Conservation (phyloP, 2,888 invertebrate genomes). For the Spodoptera littoralis region DNA sequence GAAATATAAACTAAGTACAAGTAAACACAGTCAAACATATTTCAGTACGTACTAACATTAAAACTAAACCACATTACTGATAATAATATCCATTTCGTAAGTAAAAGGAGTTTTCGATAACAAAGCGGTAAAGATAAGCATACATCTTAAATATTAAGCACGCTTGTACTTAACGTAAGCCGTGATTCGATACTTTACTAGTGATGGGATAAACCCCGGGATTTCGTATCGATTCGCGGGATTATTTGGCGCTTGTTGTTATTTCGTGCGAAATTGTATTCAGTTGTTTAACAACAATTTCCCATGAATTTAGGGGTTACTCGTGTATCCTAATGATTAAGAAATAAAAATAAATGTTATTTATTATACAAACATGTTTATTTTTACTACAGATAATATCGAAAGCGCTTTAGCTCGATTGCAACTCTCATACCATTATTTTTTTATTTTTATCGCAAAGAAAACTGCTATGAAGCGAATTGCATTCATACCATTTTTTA, state of each 20-base stretch:
- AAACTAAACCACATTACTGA: conserved; percentile 15
- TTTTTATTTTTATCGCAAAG: too few relatives aligned
- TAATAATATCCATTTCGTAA: conserved; percentile 32
- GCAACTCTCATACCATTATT: too few relatives aligned
- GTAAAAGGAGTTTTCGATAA: conserved; percentile 42
- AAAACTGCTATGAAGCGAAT: neutral
- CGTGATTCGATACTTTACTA: conserved; percentile 43
- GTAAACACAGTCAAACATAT: conserved; percentile 3
- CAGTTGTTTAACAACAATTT: neutral
- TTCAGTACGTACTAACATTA: conserved; percentile 9
- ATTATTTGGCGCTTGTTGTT: conserved; percentile 4
- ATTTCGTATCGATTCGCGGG: conserved; percentile 22
- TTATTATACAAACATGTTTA: too few relatives aligned
- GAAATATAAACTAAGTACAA: too few relatives aligned
- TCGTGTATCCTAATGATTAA: too few relatives aligned
- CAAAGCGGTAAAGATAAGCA: conserved; percentile 50
- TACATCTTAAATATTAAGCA: conserved; percentile 51
- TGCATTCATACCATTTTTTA: too few relatives aligned
- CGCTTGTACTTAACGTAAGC: conserved; percentile 42
- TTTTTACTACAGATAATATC: too few relatives aligned
- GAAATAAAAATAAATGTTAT: too few relatives aligned
- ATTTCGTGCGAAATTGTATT: conserved; percentile 4
- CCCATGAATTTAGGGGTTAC: too few relatives aligned
- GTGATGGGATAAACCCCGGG: conserved; percentile 33
- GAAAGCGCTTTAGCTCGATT: too few relatives aligned